phyloP scores from a whole-genome alignment of 1,140 invertebrate species.

The Physella acuta region DNA sequence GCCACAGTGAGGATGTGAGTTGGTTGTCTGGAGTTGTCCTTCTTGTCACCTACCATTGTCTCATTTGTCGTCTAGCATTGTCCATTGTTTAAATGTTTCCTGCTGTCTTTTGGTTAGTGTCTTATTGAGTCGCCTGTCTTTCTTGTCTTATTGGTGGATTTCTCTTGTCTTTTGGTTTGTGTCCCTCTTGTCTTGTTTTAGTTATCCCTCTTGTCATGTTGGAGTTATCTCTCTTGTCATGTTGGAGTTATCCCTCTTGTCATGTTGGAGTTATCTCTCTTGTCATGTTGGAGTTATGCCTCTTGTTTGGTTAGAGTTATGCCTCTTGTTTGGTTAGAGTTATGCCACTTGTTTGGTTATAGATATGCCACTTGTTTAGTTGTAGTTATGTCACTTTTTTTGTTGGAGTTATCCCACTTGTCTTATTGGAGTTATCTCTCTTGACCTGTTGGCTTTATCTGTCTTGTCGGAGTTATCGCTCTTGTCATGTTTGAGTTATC shows the following conservation, averaged over 20 bases:
- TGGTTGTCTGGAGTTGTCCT: background rate
- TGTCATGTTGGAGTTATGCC: background rate
- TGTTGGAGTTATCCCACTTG: too few relatives aligned
- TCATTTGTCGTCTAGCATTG: background rate
- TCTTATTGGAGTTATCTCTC: too few relatives aligned
- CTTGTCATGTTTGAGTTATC: too few relatives aligned
- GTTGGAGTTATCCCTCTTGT: background rate
- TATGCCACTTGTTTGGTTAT: too few relatives aligned
- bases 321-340: too few relatives aligned
- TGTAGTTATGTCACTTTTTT: too few relatives aligned
- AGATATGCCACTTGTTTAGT: too few relatives aligned
- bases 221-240: background rate
- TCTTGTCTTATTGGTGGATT: background rate
- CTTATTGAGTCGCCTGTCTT: background rate
- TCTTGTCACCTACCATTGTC: background rate
- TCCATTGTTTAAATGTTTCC: background rate
- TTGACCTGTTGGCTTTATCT: too few relatives aligned
- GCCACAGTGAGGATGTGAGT: slow-evolving; percentile 82
- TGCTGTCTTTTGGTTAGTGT: background rate
- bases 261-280: background rate
- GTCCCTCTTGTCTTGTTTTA: background rate
- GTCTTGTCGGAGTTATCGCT: too few relatives aligned
- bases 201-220: background rate
- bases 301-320: too few relatives aligned
- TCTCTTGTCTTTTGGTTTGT: background rate